Conservation (phyloP, 2,888 invertebrate genomes). For the Pherbina coryleti region DNA sequence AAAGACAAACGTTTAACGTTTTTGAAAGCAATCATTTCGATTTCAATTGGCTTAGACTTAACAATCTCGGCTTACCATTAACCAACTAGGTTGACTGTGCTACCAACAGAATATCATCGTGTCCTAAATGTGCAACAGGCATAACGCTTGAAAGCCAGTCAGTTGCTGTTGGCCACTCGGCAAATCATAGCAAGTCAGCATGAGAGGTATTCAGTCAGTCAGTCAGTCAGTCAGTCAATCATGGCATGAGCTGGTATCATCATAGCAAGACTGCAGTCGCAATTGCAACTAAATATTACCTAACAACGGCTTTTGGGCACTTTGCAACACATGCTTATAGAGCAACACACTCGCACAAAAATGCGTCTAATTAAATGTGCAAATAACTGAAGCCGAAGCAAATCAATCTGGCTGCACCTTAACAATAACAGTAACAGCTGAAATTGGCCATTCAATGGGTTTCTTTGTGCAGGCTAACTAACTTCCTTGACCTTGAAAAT, state of each 20-base stretch:
- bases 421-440: not conserved
- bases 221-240: constrained; percentile 4
- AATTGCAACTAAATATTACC: not conserved
- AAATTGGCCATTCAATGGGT: constrained; percentile 16
- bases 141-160: constrained; percentile 51
- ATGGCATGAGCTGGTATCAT: not conserved
- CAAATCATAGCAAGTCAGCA: not conserved
- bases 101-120: constrained; percentile 49
- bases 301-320: not conserved
- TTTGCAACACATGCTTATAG: not conserved
- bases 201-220: constrained; percentile 15
- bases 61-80: no score
- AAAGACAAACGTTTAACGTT: no score
- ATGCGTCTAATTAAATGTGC: not conserved
- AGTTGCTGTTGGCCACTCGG: not conserved
- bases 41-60: no score
- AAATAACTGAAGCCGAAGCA: not conserved
- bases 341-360: constrained; percentile 3
- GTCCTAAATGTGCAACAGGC: constrained; percentile 64
- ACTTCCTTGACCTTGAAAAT: constrained; percentile 47
- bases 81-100: not conserved
- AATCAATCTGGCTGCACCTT: not conserved
- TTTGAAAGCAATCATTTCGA: no score
- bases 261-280: not conserved
- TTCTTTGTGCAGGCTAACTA: constrained; percentile 27